These are phyloP conservation scores for Schizaphis graminum DNA, from an alignment of 2,888 invertebrate genomes.

Conservation along the genomic window DNA sequence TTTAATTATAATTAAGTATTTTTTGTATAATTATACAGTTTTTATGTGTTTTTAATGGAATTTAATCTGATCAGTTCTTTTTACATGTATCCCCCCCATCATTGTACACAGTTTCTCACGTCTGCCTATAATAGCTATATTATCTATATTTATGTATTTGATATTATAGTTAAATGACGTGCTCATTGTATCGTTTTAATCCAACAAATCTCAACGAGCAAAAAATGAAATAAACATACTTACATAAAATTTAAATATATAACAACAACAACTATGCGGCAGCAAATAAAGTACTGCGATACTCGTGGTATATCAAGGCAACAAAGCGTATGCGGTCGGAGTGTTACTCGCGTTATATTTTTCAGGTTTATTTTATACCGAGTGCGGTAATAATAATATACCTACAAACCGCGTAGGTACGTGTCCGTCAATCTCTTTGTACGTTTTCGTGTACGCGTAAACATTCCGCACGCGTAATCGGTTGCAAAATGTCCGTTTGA, in stretches of 20 bases:
- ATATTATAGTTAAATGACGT: background rate
- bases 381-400: background rate
- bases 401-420: background rate
- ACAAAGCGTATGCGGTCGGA: background rate
- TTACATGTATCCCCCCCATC: too few relatives aligned
- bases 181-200: background rate
- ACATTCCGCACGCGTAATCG: background rate
- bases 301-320: background rate
- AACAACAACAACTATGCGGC: background rate
- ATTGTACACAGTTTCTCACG: background rate
- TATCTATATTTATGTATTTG: background rate
- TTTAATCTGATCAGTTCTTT: too few relatives aligned
- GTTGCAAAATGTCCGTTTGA: background rate
- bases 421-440: background rate
- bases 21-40: too few relatives aligned
- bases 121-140: background rate
- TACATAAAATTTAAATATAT: background rate
- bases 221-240: background rate
- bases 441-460: background rate
- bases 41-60: too few relatives aligned
- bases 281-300: background rate
- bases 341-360: background rate
- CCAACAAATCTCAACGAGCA: background rate
- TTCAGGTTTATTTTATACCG: background rate
- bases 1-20: too few relatives aligned